Evolutionary conservation across 2,888 invertebrate species (phyloP), one percentile per base, ranked within the genome.

Genomic region (Cryptocheilus praepositus): DNA sequence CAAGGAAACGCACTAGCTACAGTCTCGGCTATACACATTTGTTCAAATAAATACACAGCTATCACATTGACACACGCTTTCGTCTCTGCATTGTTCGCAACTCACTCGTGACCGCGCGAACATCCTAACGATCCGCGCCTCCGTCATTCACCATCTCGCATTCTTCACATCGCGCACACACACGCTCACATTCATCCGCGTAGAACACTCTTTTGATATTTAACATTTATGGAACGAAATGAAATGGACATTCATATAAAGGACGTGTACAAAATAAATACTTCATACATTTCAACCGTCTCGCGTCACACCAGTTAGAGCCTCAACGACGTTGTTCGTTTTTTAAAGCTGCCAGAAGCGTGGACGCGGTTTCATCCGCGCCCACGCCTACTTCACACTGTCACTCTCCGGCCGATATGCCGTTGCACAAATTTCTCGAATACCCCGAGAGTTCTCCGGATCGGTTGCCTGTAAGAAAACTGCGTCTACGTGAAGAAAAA

Each of bases 11-110:
- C 64, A 65, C 76, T 53, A 73, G 19, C 75, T 71, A 71, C 5
- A 19, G 63, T 76, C 65, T 72, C 75, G 79, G 75, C 68, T 81
- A 79, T 76, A 81, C 79, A 81, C 69, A 74, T 79, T 82, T 76
- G 75, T 75, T 84, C 77, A 84, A 86, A 86, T 86, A 86, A 86
- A 86, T 86, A 86, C 77, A 83, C 67, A 71, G 73, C 80, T 84
- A 86, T 86, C 83, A 85, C 84, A 86, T 83, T 74, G 77, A 83
- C 77, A 71, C 77, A 81, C 79, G 74, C 73, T 74, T 76, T n/a
- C 15, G 63, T 73, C 74, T 66, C 63, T 54, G 52, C 55, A 36
- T 70, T 51, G 36, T 56, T 59, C 45, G 45, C 7, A n/a, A 45
- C 7, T n/a, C 45, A 15, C 45, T 45, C 45, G 16, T 16, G 8